Evolutionary conservation across 37 sponge, comb jelly and placozoan species (phyloP).

Genomic region (Theonella swinhoei): DNA sequence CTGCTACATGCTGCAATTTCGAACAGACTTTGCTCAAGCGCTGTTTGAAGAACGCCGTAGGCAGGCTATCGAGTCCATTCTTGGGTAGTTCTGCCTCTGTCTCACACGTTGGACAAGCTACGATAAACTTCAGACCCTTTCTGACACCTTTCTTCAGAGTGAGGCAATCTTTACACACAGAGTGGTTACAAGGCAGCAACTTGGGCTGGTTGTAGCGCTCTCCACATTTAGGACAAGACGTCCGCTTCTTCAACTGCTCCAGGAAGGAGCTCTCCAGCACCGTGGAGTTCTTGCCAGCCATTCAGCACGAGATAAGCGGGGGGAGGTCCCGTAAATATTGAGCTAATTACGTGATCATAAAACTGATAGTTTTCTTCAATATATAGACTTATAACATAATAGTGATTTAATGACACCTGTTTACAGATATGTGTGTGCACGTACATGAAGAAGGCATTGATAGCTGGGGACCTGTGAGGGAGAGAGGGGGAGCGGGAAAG

Average conservation of each 20-base stretch:
- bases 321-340: no score
- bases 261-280: conserved; percentile 63
- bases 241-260: conserved; percentile 88
- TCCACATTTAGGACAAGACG: conserved; percentile 8
- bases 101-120: conserved; percentile 19
- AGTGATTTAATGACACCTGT: not conserved
- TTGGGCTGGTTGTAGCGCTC: conserved; percentile 17
- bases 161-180: conserved; percentile 1
- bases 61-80: conserved; percentile 21
- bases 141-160: not conserved
- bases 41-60: conserved; percentile 1
- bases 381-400: not conserved
- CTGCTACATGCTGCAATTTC: not conserved
- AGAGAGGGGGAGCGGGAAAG: no score
- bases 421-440: no score
- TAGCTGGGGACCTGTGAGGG: no score
- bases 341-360: no score
- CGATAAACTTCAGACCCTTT: not conserved
- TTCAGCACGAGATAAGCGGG: no score
- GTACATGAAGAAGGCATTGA: no score
- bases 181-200: conserved; percentile 14
- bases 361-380: no score
- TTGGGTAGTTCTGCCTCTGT: conserved; percentile 3
- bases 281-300: no score
- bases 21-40: not conserved